phyloP scores from a whole-genome alignment of 2,113 vertebrate species.

The Limanda limanda region DNA sequence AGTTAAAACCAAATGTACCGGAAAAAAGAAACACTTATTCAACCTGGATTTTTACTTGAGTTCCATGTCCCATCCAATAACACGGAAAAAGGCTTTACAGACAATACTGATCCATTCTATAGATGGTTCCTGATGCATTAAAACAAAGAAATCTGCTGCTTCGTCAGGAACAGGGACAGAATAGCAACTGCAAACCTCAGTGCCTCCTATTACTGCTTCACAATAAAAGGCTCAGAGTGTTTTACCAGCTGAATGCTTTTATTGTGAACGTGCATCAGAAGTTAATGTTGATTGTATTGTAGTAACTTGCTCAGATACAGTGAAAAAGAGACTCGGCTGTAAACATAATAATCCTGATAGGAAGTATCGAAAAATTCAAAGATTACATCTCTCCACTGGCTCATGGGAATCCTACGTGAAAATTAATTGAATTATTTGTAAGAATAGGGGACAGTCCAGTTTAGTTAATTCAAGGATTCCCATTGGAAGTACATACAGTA shows the following conservation, averaged over 20 bases:
- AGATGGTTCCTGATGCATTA: no score
- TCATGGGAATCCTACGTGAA: neutral
- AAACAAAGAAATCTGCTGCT: no score
- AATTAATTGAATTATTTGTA: conserved; percentile 3
- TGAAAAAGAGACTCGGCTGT: neutral
- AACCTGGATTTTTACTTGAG: no score
- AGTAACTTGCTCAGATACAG: neutral
- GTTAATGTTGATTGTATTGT: neutral
- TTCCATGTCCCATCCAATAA: no score
- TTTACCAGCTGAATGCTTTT: conserved; percentile 1
- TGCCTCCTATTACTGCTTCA: conserved; percentile 11
- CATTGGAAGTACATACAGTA: no score
- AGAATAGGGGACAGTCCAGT: neutral
- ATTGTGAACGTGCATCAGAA: neutral
- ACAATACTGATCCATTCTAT: no score
- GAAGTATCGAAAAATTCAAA: neutral
- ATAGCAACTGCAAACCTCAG: neutral
- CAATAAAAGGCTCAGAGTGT: neutral
- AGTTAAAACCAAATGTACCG: no score
- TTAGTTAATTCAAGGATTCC: no score
- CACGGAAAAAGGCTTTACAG: no score
- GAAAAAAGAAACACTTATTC: no score
- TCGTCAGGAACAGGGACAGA: neutral
- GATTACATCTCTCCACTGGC: neutral
- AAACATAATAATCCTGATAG: conserved; percentile 8